Evolutionary conservation across 2,888 invertebrate genomes (phyloP).

Genomic region (Zelleria hepariella): DNA sequence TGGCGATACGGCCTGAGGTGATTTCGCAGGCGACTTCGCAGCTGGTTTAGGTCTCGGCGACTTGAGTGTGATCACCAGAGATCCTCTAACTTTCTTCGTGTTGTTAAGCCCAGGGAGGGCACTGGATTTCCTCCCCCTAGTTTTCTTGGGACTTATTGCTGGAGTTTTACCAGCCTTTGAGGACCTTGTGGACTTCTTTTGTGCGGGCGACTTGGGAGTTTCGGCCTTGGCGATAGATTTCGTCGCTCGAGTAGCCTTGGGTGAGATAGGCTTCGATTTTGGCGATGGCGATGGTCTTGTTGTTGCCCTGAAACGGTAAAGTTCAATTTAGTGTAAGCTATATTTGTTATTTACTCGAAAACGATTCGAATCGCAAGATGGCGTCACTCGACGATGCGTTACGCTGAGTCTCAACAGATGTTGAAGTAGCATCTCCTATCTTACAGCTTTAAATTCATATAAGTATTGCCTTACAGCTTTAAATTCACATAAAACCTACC

Average conservation of each 20-base stretch:
- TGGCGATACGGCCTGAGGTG: too few species aligned
- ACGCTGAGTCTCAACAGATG: too few species aligned
- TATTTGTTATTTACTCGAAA: too few species aligned
- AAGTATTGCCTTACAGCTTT: neutral
- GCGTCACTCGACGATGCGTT: too few species aligned
- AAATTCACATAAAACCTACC: neutral
- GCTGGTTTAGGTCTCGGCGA: constrained; percentile 26
- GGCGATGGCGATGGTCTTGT: neutral
- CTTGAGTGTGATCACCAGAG: constrained; percentile 37
- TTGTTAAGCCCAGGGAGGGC: constrained; percentile 9
- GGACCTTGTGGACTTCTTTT: neutral
- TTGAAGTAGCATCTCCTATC: too few species aligned
- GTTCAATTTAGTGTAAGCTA: too few species aligned
- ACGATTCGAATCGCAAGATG: too few species aligned
- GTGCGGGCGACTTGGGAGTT: neutral
- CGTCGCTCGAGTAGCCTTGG: neutral
- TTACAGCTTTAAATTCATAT: too few species aligned
- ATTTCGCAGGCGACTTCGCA: neutral
- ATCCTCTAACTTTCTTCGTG: constrained; percentile 25
- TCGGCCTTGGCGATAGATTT: neutral
- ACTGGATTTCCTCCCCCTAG: constrained; percentile 7
- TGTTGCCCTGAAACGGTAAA: too few species aligned
- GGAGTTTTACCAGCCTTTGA: constrained; percentile 18
- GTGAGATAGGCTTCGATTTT: neutral
- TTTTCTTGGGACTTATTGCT: constrained; percentile 9